Base-by-base conservation (phyloP, 2,888 invertebrate genomes). In the Ctenicera cuprea region DNA sequence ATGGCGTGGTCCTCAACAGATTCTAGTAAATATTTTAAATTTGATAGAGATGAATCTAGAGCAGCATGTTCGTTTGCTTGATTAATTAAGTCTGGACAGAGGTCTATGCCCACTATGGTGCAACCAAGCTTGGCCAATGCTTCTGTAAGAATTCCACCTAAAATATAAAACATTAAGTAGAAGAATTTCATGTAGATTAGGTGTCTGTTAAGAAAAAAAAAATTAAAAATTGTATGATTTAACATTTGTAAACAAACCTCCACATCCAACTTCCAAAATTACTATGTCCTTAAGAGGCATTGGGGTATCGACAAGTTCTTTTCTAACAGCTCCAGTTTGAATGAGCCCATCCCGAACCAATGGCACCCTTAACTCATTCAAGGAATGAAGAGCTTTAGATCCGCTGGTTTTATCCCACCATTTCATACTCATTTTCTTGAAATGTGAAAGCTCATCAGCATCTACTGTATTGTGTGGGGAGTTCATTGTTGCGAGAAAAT, bases 261-360 rank as follows among this genome's bases (percentile, higher is more conserved):
- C 98, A 87, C 98, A 97, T 0, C 98, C 98, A 68, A 97, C 93
- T 89, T 98, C 98, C 26, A 97, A 85, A 69, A 98, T 90, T 37
- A 89, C 89, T 20, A 93, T 85, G 12, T 91, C 92, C 77, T 89
- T 85, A 37, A 97, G 86, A 0, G 95, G 94, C n/a, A 85, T 83
- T 1, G 88, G 79, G 14, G 87, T 88, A 75, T 88, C 87, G 57
- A 87, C 77, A 45, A 86, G 84, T 37, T 83, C 79, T n/a, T 85
- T 78, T 12, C 85, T 77, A 20, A 88, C 81, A 68, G 71, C 76
- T 33, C 88, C 88, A 22, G 87, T 87, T 61, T 91, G 88, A 0
- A 93, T 85, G 59, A 95, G 83, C 30, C 94, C 94, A 86, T 96
- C 94, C 79, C 95, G 88, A 61, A 95, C 87, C 75, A 94, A 91